Conservation (phyloP, 2,113 vertebrate species). For the Pristiophorus japonicus region DNA sequence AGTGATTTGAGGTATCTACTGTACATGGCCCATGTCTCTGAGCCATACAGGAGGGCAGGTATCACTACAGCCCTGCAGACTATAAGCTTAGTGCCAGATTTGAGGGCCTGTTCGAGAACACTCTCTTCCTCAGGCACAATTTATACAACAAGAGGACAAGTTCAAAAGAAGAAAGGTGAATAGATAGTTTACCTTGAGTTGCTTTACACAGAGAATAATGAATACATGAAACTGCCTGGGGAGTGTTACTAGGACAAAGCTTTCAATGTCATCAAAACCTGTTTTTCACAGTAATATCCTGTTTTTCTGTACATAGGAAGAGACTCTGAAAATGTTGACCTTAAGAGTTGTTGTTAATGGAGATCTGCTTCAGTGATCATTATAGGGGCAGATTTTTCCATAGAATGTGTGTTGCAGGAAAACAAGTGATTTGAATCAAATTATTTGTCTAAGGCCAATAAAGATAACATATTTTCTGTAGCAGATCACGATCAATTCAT, state of each 20-base stretch:
- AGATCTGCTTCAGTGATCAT: background rate
- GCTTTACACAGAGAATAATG: background rate
- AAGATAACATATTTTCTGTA: slow-evolving; percentile 14
- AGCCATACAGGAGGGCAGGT: too few species aligned
- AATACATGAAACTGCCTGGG: background rate
- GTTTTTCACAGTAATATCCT: slow-evolving; percentile 15
- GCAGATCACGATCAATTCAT: background rate
- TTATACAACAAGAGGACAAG: background rate
- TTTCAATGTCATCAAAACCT: background rate
- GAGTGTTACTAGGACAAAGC: background rate
- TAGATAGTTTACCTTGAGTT: background rate
- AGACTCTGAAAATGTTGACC: background rate
- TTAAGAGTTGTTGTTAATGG: background rate
- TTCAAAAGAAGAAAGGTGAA: background rate
- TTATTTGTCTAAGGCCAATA: background rate
- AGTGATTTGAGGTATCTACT: too few species aligned
- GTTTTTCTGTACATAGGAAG: slow-evolving; percentile 6
- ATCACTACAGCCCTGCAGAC: too few species aligned
- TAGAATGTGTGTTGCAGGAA: background rate
- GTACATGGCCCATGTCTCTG: too few species aligned
- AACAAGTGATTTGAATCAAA: slow-evolving; percentile 14
- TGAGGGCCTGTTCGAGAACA: too few species aligned
- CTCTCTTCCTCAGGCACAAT: too few species aligned
- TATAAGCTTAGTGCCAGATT: too few species aligned
- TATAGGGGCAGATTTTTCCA: background rate